Evolutionary conservation across 2,797 vertebrate species (phyloP), one percentile per base, ranked within the genome.

Genomic region (Luscinia megarhynchos): DNA sequence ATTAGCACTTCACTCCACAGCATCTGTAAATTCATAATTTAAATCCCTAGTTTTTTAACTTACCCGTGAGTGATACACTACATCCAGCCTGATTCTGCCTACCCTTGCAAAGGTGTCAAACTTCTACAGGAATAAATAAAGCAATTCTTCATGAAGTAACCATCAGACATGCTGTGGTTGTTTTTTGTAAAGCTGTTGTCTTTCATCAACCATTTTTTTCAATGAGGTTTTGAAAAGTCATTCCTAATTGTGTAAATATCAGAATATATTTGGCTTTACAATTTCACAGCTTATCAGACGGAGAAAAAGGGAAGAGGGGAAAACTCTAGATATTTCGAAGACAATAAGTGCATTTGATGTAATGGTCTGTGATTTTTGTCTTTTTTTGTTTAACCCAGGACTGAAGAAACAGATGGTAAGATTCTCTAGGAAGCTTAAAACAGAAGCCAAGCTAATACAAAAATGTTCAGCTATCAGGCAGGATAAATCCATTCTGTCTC

Each of bases 401-500:
- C 90, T 96, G 95, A 95, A 97, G 96, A 98, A 98, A 97, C 98
- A 98, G 98, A 98, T 98, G 98, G 98, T 97, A 97, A 97, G 97
- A 97, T 98, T 98, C 98, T 97, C 96, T 96, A 97, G 96, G 97
- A 97, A 98, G 98, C 98, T 98, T 97, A 97, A 97, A 98, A 95
- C 97, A 98, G 97, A 98, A 98, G 97, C 97, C 96, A 97, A 97
- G 96, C 95, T 98, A 97, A 98, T 97, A 96, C 89, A 97, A 96
- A 98, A 97, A 94, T 97, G 94, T 91, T 98, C 95, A 96, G 94
- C 97, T 98, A 97, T 98, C 96, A 97, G 94, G 96, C 30, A 81
- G 96, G 84, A 76, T 94, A 98, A 98, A 98, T 97, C 94, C 95
- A 97, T 97, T 97, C 95, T 97, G 94, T 84, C 0, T 11, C 66